Evolutionary conservation across 2,797 vertebrate species (phyloP).

Genomic region (Falco cherrug): DNA sequence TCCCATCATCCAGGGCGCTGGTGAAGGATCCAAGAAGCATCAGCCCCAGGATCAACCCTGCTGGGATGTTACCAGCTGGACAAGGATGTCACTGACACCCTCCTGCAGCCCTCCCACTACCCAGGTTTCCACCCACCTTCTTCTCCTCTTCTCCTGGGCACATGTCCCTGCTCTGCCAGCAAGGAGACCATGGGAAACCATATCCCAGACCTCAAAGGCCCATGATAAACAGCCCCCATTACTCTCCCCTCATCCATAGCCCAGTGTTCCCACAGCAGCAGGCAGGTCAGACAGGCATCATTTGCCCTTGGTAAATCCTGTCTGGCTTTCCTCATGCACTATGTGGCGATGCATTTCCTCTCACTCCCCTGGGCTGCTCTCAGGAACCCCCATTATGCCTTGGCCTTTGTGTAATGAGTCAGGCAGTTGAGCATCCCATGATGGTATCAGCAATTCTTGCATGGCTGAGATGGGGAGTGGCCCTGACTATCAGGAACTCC

Average conservation of each 20-base stretch:
- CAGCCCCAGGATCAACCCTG: neutral
- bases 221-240: neutral
- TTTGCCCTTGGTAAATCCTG: too few species aligned
- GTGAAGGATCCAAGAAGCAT: neutral
- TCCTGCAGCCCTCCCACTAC: neutral
- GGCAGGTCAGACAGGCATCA: neutral
- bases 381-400: too few species aligned
- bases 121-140: neutral
- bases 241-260: neutral
- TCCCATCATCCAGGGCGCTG: neutral
- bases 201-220: neutral
- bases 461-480: too few species aligned
- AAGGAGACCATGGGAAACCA: neutral
- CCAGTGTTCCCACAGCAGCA: neutral
- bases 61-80: neutral
- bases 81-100: rapidly evolving
- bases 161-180: neutral
- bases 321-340: too few species aligned
- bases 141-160: neutral
- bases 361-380: too few species aligned
- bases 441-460: too few species aligned
- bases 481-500: too few species aligned
- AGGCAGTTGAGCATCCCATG: too few species aligned
- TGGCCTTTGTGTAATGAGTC: too few species aligned
- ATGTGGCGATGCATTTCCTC: too few species aligned